Conservation (phyloP, 2,888 invertebrate species). For the Apeira syringaria region DNA sequence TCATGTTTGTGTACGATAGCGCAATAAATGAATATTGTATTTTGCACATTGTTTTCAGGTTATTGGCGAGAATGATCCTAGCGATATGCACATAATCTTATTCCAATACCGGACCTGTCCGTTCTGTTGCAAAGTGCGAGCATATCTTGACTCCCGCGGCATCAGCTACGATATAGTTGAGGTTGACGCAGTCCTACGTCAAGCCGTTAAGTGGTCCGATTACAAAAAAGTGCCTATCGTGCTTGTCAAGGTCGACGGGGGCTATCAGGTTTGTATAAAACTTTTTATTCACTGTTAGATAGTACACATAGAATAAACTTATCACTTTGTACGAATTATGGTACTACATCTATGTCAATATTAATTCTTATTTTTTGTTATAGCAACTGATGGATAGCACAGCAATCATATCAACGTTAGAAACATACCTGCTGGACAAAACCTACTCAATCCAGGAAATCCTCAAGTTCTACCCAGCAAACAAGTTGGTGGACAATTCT, state of each 20-base stretch:
- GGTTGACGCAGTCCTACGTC: slow-evolving; percentile 97
- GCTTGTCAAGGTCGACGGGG: slow-evolving; percentile 88
- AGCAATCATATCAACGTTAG: slow-evolving; percentile 94
- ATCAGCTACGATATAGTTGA: slow-evolving; percentile 98
- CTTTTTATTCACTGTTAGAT: neutral
- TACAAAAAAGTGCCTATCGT: slow-evolving; percentile 98
- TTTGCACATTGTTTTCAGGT: slow-evolving; percentile 83
- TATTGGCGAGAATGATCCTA: slow-evolving; percentile 84
- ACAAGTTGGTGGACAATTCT: slow-evolving; percentile 86
- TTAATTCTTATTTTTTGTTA: no score
- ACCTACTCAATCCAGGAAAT: slow-evolving; percentile 86
- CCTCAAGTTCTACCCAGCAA: slow-evolving; percentile 89
- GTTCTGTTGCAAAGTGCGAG: slow-evolving; percentile 97
- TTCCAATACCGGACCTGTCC: slow-evolving; percentile 99
- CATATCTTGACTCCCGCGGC: slow-evolving; percentile 95
- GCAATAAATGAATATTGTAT: no score
- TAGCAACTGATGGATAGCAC: slow-evolving; percentile 96
- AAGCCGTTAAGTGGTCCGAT: slow-evolving; percentile 95
- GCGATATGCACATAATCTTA: slow-evolving; percentile 90
- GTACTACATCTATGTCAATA: no score
- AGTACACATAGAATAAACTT: no score
- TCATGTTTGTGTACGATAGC: neutral
- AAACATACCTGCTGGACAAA: slow-evolving; percentile 88
- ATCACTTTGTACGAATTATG: no score
- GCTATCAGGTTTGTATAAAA: slow-evolving; percentile 84